phyloP scores from a whole-genome alignment of 1,140 invertebrate species.

The Diorhabda sublineata region DNA sequence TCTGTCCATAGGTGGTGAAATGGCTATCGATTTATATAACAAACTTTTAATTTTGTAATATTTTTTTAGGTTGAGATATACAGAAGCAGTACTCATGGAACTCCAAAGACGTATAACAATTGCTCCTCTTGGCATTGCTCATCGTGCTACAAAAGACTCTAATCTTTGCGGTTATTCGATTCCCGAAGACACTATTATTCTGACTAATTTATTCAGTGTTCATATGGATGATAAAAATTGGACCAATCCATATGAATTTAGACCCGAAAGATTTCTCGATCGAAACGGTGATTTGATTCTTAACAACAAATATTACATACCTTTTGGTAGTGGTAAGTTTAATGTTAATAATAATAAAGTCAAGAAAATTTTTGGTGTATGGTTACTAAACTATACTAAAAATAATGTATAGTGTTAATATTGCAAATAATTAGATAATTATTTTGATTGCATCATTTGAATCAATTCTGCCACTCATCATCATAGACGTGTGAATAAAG shows the following conservation, averaged over 20 bases:
- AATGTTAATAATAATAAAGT: too few species aligned
- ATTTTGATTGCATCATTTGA: too few species aligned
- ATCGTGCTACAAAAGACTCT: slow-evolving; percentile 55
- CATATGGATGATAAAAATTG: slow-evolving; percentile 64
- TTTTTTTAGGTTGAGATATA: slow-evolving; percentile 55
- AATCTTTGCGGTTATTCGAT: slow-evolving; percentile 57
- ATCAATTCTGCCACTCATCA: too few species aligned
- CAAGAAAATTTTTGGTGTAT: too few species aligned
- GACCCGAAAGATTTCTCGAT: slow-evolving; percentile 67
- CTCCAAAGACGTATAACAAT: slow-evolving; percentile 51
- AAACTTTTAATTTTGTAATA: neutral
- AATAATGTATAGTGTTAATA: too few species aligned
- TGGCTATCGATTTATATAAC: slow-evolving; percentile 5
- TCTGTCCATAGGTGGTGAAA: too few species aligned
- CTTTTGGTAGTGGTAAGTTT: slow-evolving; percentile 66
- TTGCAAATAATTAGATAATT: too few species aligned
- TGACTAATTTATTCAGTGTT: slow-evolving; percentile 64
- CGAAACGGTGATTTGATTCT: slow-evolving; percentile 54
- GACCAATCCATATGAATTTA: slow-evolving; percentile 64
- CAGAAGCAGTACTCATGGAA: slow-evolving; percentile 59
- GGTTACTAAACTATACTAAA: too few species aligned
- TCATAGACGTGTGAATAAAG: too few species aligned
- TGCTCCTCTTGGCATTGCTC: slow-evolving; percentile 59
- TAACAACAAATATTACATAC: slow-evolving; percentile 56
- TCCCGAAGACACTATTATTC: slow-evolving; percentile 65